These are phyloP conservation scores for Centropus unirufus DNA, from an alignment of 2,113 vertebrate species.

Conservation along the genomic window DNA sequence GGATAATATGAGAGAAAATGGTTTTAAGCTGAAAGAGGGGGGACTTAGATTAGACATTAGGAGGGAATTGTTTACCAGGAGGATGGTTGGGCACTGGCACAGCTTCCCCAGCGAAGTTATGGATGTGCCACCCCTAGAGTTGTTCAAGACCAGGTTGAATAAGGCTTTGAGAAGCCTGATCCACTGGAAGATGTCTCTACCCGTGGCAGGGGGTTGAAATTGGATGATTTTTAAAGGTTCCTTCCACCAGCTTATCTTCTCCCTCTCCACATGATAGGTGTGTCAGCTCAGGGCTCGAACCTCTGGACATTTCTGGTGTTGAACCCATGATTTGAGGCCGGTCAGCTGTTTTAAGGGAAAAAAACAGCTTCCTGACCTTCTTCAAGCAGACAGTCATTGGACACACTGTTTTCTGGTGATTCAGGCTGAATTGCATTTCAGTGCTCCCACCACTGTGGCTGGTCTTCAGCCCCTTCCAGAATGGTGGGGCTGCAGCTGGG, in stretches of 20 bases:
- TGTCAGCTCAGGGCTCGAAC: background rate
- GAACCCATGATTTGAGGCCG: background rate
- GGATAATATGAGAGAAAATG: no score
- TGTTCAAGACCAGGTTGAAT: no score
- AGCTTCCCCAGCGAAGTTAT: no score
- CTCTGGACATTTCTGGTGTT: background rate
- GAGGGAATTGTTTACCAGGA: no score
- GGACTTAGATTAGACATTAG: no score
- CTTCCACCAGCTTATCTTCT: background rate
- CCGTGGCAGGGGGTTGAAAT: no score
- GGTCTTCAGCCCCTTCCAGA: background rate
- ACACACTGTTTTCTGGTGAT: background rate
- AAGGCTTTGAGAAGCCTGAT: no score
- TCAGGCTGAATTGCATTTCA: background rate
- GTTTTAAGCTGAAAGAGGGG: no score
- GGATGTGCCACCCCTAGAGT: no score
- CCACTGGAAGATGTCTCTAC: no score
- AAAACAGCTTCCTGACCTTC: background rate
- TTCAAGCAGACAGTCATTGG: background rate
- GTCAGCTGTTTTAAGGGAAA: background rate
- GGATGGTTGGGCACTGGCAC: no score
- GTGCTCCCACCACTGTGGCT: background rate
- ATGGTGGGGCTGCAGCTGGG: rapidly evolving
- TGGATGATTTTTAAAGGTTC: no score
- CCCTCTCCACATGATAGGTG: rapidly evolving